Percentiles rank a stretch among this genome's conserved stretches.
Evolutionary conservation across 92 coral and sea anemone species (phyloP).

Genomic region (Umimayanthus kanabou): DNA sequence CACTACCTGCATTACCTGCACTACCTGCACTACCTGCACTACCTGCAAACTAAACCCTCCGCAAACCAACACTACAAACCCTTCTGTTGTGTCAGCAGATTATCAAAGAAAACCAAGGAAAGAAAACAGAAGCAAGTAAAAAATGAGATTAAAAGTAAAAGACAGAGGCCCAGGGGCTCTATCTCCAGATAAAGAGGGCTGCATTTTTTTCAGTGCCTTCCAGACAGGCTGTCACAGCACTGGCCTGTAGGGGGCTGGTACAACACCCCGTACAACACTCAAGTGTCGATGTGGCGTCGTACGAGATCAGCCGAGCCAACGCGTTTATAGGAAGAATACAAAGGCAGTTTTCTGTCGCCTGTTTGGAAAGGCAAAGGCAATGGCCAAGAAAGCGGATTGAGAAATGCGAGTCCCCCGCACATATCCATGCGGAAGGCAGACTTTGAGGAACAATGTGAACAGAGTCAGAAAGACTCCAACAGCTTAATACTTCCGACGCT

Average conservation of each 20-base stretch:
- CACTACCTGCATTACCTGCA: too few species aligned
- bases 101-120: background rate
- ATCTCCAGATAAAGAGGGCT: slow-evolving; percentile 50
- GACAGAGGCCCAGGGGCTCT: slow-evolving; percentile 61
- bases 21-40: too few species aligned
- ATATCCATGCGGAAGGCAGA: slow-evolving; percentile 65
- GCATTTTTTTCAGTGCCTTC: slow-evolving; percentile 51
- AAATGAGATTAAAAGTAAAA: slow-evolving; percentile 58
- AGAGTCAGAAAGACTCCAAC: too few species aligned
- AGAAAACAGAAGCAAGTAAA: slow-evolving; percentile 37
- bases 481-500: too few species aligned
- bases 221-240: slow-evolving; percentile 45
- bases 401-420: slow-evolving; percentile 52
- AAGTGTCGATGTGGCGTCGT: slow-evolving; percentile 46
- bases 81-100: too few species aligned
- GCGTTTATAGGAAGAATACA: slow-evolving; percentile 35
- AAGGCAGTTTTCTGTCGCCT: slow-evolving; percentile 40
- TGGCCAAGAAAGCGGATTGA: slow-evolving; percentile 53
- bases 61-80: too few species aligned
- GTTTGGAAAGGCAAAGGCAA: slow-evolving; percentile 35
- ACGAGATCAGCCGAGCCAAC: slow-evolving; percentile 48
- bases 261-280: background rate
- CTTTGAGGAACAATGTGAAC: too few species aligned
- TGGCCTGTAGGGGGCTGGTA: slow-evolving; percentile 61
- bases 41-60: too few species aligned